These are phyloP conservation scores for Pristionchus maxplancki DNA, from an alignment of 2,888 invertebrate genomes.

Conservation along the genomic window DNA sequence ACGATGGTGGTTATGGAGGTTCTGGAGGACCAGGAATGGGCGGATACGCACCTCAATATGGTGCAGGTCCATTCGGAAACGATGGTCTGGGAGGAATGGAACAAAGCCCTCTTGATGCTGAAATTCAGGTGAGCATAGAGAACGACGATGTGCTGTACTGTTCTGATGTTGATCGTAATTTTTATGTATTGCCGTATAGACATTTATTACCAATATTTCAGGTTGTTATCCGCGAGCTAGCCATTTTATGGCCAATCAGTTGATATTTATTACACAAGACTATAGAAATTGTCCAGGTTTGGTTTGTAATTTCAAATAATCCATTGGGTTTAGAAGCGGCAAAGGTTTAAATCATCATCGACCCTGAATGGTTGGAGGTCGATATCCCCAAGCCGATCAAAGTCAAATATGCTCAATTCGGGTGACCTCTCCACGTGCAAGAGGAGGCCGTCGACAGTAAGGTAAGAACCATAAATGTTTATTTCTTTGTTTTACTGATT, in stretches of 20 bases:
- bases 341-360: slow-evolving; percentile 72
- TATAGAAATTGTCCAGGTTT: too few species aligned
- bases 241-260: too few species aligned
- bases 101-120: slow-evolving; percentile 73
- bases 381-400: slow-evolving; percentile 76
- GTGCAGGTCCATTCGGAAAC: slow-evolving; percentile 52
- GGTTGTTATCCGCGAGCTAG: slow-evolving; percentile 74
- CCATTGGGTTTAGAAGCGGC: slow-evolving; percentile 75
- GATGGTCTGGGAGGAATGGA: slow-evolving; percentile 54
- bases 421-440: slow-evolving; percentile 77
- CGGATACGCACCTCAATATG: slow-evolving; percentile 19
- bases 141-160: too few species aligned
- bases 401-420: slow-evolving; percentile 76
- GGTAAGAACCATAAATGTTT: too few species aligned
- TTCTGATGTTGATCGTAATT: too few species aligned
- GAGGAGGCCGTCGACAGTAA: too few species aligned
- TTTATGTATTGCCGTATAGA: too few species aligned
- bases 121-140: slow-evolving; percentile 73
- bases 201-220: slow-evolving; percentile 38
- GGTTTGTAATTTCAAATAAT: too few species aligned
- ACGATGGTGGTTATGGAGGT: slow-evolving; percentile 50
- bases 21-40: slow-evolving; percentile 45
- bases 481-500: too few species aligned
- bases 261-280: too few species aligned
- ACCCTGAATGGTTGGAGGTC: slow-evolving; percentile 77